These are phyloP conservation scores for Dasypus novemcinctus DNA, from an alignment of 2,113 vertebrate species.

Conservation along the genomic window DNA sequence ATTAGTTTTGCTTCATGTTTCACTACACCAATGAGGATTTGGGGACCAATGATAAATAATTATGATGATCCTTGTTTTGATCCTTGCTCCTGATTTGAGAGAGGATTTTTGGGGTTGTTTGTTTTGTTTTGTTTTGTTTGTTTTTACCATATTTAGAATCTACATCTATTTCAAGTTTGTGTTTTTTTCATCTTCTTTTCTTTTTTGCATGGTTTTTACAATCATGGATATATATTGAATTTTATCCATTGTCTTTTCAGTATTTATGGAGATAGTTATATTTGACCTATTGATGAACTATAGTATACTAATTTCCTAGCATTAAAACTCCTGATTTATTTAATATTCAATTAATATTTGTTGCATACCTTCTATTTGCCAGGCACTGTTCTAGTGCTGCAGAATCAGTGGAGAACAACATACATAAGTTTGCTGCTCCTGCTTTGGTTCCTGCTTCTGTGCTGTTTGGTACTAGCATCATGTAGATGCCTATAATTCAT, in stretches of 20 bases:
- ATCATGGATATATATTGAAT: background rate
- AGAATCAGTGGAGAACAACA: background rate
- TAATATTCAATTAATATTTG: background rate
- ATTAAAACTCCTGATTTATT: conserved; percentile 11
- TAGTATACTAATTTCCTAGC: conserved; percentile 35
- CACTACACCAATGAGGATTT: conserved; percentile 5
- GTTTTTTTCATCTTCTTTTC: background rate
- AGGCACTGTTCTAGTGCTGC: background rate
- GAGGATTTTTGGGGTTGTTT: too few species aligned
- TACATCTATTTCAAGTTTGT: conserved; percentile 23
- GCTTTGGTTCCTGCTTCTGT: conserved; percentile 21
- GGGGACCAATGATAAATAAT: background rate
- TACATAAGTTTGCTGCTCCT: background rate
- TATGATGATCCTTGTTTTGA: background rate
- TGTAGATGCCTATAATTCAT: background rate
- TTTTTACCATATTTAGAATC: background rate
- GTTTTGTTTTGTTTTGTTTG: too few species aligned
- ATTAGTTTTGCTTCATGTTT: background rate
- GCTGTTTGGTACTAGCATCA: conserved; percentile 12
- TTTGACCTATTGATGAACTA: background rate
- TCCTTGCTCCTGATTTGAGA: too few species aligned
- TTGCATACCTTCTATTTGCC: too few species aligned
- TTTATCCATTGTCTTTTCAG: background rate
- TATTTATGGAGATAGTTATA: conserved; percentile 37
- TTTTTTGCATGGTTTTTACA: background rate